Percentiles rank a stretch among this genome's conserved stretches.
These are phyloP conservation scores for Dendrolimus kikuchii DNA, from an alignment of 1,140 invertebrate species.

Conservation along the genomic window DNA sequence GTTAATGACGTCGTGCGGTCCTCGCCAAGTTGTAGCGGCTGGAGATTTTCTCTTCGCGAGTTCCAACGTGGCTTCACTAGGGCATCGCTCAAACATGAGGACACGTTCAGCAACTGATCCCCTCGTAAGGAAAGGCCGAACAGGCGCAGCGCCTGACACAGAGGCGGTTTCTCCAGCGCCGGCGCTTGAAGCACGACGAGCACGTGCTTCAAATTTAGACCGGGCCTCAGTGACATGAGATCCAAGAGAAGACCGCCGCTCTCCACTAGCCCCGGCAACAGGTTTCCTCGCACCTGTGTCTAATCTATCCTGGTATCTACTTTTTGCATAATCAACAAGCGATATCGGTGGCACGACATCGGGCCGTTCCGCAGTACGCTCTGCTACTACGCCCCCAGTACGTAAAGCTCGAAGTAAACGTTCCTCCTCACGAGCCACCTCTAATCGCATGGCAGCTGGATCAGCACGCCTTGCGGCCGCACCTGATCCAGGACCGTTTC, in stretches of 20 bases:
- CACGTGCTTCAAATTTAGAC: constrained; percentile 64
- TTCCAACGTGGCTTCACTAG: constrained; percentile 79
- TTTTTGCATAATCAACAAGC: constrained; percentile 78
- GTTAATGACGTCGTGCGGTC: constrained; percentile 76
- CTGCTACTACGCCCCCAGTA: constrained; percentile 80
- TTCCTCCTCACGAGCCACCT: constrained; percentile 86
- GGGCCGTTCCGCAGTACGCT: constrained; percentile 55
- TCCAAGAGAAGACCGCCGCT: constrained; percentile 55
- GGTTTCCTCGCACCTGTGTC: constrained; percentile 72
- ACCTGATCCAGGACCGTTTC: constrained; percentile 52
- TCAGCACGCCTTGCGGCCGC: constrained; percentile 44
- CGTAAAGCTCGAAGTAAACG: constrained; percentile 84
- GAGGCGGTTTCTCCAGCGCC: constrained; percentile 57
- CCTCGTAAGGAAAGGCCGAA: constrained; percentile 89
- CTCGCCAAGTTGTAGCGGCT: constrained; percentile 75
- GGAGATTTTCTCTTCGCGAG: constrained; percentile 79
- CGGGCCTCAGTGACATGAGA: constrained; percentile 58
- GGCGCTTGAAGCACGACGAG: constrained; percentile 57
- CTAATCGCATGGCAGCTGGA: constrained; percentile 69
- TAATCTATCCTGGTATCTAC: constrained; percentile 75
- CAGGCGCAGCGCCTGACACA: constrained; percentile 61
- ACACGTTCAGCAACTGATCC: constrained; percentile 94
- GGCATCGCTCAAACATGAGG: constrained; percentile 92
- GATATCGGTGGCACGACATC: constrained; percentile 68
- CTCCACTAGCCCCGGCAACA: constrained; percentile 45